Evolutionary conservation across 2,113 vertebrate genomes (phyloP).

Genomic region (Myanophis thanlyinensis): DNA sequence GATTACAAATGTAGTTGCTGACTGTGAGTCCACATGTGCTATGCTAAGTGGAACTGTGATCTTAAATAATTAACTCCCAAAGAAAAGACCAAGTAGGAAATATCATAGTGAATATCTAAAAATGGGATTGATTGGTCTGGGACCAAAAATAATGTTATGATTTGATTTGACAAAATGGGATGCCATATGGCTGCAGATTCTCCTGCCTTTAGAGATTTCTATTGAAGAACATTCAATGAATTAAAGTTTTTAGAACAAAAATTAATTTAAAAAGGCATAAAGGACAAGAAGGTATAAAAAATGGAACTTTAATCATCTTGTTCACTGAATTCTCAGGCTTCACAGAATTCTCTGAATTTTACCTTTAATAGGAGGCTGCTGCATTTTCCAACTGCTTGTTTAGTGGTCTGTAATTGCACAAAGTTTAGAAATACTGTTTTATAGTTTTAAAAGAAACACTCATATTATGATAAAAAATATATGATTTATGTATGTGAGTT

Average conservation of each 20-base stretch:
- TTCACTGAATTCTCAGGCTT: background rate
- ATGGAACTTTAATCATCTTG: background rate
- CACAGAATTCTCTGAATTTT: no score
- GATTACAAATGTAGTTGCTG: background rate
- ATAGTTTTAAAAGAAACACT: background rate
- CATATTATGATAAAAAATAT: conserved; percentile 16
- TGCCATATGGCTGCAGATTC: background rate
- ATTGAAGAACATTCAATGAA: background rate
- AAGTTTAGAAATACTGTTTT: background rate
- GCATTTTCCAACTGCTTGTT: background rate
- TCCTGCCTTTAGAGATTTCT: background rate
- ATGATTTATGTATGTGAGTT: conserved; percentile 45
- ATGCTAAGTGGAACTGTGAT: background rate
- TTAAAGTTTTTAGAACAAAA: background rate
- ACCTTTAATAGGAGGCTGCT: background rate
- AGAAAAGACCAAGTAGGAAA: background rate
- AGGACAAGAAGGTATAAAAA: background rate
- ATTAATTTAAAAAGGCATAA: background rate
- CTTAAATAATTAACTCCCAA: background rate
- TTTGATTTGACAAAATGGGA: background rate
- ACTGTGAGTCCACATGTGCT: background rate
- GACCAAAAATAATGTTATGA: background rate
- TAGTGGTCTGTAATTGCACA: background rate
- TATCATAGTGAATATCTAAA: background rate
- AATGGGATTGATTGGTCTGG: background rate